A percentile compares a stretch with the other conserved stretches of the same genome.
Evolutionary conservation across 2,888 invertebrate genomes (phyloP).

Genomic region (Aleiodes leptofemur): DNA sequence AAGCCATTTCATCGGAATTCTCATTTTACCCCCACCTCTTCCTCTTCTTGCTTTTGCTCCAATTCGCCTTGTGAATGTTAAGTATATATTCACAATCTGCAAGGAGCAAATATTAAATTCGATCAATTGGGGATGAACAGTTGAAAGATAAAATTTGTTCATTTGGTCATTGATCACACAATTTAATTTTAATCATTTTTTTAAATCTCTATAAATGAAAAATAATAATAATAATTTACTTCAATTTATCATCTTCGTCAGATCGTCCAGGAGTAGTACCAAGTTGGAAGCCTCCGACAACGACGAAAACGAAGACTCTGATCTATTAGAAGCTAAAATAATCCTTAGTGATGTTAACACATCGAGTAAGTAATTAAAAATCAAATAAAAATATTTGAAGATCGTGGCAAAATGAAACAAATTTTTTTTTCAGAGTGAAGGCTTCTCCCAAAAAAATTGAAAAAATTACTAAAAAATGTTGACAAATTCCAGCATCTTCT

Average conservation of each 20-base stretch:
- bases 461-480: no score
- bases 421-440: no score
- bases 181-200: constrained; percentile 17
- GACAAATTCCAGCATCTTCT: no score
- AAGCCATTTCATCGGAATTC: not conserved
- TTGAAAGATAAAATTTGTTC: constrained; percentile 60
- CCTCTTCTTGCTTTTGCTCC: constrained; percentile 61
- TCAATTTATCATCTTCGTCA: constrained; percentile 45
- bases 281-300: constrained; percentile 67
- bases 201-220: not conserved
- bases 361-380: constrained; percentile 2
- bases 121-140: constrained; percentile 54
- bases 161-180: constrained; percentile 70
- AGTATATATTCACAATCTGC: constrained; percentile 69
- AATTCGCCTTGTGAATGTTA: constrained; percentile 67
- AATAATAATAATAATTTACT: not conserved
- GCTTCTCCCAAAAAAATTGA: no score
- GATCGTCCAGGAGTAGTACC: constrained; percentile 68
- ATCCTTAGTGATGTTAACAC: constrained; percentile 72
- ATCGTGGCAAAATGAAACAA: no score
- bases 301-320: constrained; percentile 75
- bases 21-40: not conserved
- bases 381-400: not conserved
- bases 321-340: constrained; percentile 76
- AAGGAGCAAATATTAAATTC: constrained; percentile 69